A percentile compares a stretch with the other conserved stretches of the same genome.
Evolutionary conservation across 2,797 vertebrate genomes (phyloP).

Genomic region (Falco cherrug): DNA sequence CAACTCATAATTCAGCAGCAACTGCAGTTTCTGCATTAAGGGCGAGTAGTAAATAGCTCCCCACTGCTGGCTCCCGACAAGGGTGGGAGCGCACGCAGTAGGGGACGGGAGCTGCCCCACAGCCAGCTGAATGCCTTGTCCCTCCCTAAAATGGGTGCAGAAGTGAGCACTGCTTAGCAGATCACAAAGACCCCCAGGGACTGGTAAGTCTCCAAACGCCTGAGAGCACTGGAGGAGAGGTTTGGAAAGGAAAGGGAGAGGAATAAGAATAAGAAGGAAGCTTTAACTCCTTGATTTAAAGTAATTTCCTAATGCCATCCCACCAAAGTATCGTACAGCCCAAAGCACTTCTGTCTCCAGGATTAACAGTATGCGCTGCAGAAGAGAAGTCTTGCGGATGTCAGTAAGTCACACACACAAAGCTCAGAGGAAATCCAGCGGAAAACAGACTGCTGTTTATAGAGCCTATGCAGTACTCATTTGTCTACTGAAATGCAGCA

Average conservation of each 20-base stretch:
- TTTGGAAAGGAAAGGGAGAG: not conserved
- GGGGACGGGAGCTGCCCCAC: not conserved
- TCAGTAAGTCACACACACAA: not conserved
- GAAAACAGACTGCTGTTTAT: not conserved
- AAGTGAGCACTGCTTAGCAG: not conserved
- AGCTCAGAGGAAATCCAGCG: not conserved
- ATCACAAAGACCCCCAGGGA: too few species aligned
- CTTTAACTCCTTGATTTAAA: not conserved
- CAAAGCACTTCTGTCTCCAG: not conserved
- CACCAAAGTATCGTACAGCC: not conserved
- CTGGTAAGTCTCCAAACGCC: not conserved
- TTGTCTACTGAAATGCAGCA: not conserved
- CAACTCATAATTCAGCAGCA: not conserved
- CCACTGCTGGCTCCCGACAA: not conserved
- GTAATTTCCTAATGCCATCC: not conserved
- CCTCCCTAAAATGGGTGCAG: not conserved
- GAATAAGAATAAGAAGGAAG: not conserved
- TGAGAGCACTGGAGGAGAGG: not conserved
- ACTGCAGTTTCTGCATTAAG: not conserved
- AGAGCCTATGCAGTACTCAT: not conserved
- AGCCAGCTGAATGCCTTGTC: not conserved
- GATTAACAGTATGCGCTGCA: not conserved
- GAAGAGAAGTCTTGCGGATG: not conserved
- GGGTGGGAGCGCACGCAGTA: not conserved
- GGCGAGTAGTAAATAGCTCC: not conserved